These are phyloP conservation scores for Urocynchramus pylzowi DNA, from an alignment of 2,113 vertebrate genomes.

Conservation along the genomic window DNA sequence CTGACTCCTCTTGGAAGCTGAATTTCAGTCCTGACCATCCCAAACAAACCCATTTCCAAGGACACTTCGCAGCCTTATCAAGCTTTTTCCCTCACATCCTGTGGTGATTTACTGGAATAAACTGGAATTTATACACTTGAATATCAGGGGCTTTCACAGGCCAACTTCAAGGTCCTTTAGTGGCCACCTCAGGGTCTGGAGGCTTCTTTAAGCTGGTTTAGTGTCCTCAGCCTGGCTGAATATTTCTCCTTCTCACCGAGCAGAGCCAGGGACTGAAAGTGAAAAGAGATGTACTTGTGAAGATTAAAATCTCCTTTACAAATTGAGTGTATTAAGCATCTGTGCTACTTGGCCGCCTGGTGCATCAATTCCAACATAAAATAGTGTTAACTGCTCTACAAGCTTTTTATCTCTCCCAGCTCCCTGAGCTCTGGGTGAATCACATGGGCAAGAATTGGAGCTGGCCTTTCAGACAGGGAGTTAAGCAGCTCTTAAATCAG, in stretches of 20 bases:
- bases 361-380: slow-evolving; percentile 1
- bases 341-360: neutral
- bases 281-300: neutral
- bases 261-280: neutral
- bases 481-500: neutral
- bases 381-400: neutral
- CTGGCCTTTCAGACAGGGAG: neutral
- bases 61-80: neutral
- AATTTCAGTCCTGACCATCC: neutral
- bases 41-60: neutral
- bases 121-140: neutral
- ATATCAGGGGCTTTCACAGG: neutral
- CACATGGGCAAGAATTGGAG: neutral
- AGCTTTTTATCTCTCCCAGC: neutral
- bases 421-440: neutral
- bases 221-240: neutral
- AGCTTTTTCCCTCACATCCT: neutral
- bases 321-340: slow-evolving; percentile 11
- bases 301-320: slow-evolving; percentile 43
- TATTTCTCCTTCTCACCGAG: neutral
- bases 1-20: neutral
- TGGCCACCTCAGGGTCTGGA: neutral
- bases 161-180: neutral
- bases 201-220: neutral
- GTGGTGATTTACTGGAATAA: neutral